Evolutionary conservation across 2,797 vertebrate species (phyloP).

Genomic region (Onychomys leucogaster): DNA sequence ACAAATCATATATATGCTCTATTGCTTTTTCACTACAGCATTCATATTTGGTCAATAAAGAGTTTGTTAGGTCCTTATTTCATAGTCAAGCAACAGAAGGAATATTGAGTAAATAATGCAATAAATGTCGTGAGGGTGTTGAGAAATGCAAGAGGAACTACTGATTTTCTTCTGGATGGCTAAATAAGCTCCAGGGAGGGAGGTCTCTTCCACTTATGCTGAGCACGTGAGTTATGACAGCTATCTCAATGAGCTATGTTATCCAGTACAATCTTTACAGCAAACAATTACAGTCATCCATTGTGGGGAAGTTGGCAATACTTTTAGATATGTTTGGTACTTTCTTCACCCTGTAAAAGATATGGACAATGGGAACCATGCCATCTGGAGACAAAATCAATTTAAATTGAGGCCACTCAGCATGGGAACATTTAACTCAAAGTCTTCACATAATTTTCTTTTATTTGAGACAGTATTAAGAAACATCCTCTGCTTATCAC

Average conservation of each 20-base stretch:
- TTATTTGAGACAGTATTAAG: constrained; percentile 93
- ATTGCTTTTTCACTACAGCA: not conserved
- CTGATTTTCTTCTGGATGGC: not conserved
- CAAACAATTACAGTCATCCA: not conserved
- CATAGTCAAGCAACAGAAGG: not conserved
- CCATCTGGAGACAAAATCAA: constrained; percentile 60
- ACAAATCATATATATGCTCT: not conserved
- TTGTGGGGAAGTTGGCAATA: constrained; percentile 8
- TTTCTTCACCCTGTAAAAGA: constrained; percentile 67
- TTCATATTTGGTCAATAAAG: not conserved
- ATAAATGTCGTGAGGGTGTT: not conserved
- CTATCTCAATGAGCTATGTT: not conserved
- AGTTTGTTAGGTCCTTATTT: not conserved
- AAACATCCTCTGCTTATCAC: constrained; percentile 88
- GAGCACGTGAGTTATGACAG: not conserved
- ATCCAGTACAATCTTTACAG: not conserved
- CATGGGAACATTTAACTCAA: constrained; percentile 87
- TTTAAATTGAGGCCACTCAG: constrained; percentile 74
- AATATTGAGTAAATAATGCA: not conserved
- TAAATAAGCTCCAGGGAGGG: not conserved
- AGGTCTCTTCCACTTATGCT: not conserved
- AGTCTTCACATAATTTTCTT: constrained; percentile 91
- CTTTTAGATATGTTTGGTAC: constrained; percentile 17
- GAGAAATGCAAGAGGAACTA: not conserved
- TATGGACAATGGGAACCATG: constrained; percentile 63